Percentiles rank a stretch among this genome's conserved stretches.
Evolutionary conservation across 2,888 invertebrate species (phyloP).

Genomic region (Agelastica alni): DNA sequence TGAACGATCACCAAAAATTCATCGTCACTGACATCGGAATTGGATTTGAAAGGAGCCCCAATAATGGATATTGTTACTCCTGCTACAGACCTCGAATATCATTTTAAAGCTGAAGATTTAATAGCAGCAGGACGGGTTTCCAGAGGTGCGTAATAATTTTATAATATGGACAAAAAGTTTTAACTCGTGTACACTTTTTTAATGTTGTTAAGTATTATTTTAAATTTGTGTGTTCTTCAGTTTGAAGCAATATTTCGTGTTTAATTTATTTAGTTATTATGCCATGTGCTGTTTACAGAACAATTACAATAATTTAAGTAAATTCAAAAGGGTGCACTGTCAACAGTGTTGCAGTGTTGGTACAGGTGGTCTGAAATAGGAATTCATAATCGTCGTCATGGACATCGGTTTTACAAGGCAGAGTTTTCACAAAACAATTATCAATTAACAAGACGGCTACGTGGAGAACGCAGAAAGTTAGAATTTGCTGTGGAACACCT

Average conservation of each 20-base stretch:
- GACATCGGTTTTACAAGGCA: no score
- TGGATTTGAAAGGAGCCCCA: background rate
- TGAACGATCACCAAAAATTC: no score
- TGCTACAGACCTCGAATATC: conserved; percentile 28
- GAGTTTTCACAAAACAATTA: no score
- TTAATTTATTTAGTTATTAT: background rate
- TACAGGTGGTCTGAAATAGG: no score
- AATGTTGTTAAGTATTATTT: background rate
- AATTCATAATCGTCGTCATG: no score
- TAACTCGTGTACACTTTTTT: background rate
- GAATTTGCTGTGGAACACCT: no score
- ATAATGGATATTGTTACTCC: conserved; percentile 1
- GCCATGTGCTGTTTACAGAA: background rate
- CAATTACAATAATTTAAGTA: background rate
- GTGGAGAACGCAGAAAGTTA: no score
- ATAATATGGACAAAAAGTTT: no score
- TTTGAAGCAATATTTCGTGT: background rate
- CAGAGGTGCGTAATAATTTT: background rate
- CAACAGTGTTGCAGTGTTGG: no score
- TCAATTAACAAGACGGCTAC: no score
- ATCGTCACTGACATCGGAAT: no score
- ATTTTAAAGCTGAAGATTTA: conserved; percentile 44
- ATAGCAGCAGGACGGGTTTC: conserved; percentile 37
- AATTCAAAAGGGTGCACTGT: no score
- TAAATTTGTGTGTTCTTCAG: background rate